These are phyloP conservation scores for Loriculus beryllinus DNA, from an alignment of 2,797 vertebrate genomes.

Conservation along the genomic window DNA sequence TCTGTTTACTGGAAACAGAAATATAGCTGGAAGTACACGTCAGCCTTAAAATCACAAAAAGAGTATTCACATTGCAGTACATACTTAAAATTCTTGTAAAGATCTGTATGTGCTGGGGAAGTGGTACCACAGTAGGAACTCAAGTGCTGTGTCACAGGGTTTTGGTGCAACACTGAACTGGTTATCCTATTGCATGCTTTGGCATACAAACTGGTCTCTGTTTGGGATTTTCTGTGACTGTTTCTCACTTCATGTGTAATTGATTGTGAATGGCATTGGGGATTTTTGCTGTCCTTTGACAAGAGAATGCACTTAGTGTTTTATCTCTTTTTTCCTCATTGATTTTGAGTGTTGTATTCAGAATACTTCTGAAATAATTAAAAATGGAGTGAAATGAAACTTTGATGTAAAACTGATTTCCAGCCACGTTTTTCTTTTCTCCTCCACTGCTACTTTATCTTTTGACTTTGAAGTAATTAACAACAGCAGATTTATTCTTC, in stretches of 20 bases:
- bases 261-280: background rate
- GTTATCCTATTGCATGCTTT: background rate
- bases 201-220: background rate
- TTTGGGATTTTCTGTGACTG: background rate
- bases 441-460: background rate
- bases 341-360: background rate
- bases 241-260: background rate
- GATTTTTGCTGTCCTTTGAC: background rate
- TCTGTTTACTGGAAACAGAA: slow-evolving; percentile 6
- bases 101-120: background rate
- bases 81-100: background rate
- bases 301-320: background rate
- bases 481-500: background rate
- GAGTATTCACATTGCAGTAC: background rate
- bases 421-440: background rate
- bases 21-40: background rate
- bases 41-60: background rate
- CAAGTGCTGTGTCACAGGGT: slow-evolving; percentile 12
- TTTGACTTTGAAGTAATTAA: background rate
- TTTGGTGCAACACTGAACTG: background rate
- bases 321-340: fast-evolving
- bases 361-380: background rate
- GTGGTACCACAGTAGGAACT: background rate
- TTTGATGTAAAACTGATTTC: background rate
- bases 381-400: background rate